Base-by-base conservation (phyloP, 2,797 vertebrate species). In the Bufotes viridis region DNA sequence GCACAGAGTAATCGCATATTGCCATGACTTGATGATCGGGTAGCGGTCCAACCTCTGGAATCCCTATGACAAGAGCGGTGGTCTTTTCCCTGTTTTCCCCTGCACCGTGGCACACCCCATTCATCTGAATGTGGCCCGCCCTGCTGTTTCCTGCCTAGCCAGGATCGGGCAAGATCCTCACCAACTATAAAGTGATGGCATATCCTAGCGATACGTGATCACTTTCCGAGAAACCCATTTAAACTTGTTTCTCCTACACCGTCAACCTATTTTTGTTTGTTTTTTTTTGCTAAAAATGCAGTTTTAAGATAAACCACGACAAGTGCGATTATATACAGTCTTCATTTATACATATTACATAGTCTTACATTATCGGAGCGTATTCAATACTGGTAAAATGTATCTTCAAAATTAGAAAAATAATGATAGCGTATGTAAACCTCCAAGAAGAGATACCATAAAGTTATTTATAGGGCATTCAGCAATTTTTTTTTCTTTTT, bases 351-450 rank as follows among this genome's bases (percentile, higher is more conserved):
- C 86, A 91, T 3, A 78, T 72, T 80, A 87, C 75, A 20, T 7
- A 90, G 55, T 88, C 86, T 93, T 80, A 91, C 78, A 89, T 85
- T 90, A 86, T 89, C 75, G 61, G 8, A 49, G 90, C 80, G 84
- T 81, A 72, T 78, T 88, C 22, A 85, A 90, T 87, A 90, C 81
- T 76, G 84, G 24, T 26, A 90, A 29, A 90, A 90, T 88, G 84
- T 86, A 34, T 86, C 86, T 89, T 85, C 60, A 65, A 91, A 90
- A 78, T 87, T 86, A 90, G 78, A 90, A 89, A 11, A 78, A 88
- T 11, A 74, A 86, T 60, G 90, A 88, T 1, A 87, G 34, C 29
- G 89, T 81, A 84, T 70, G 81, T 87, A 87, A 92, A 87, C 88
- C 80, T 82, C 20, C 2, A 75, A 91, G 61, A 4, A 75, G 18